Base-by-base conservation (phyloP, 1,140 invertebrate genomes). In the Cotesia vestalis region DNA sequence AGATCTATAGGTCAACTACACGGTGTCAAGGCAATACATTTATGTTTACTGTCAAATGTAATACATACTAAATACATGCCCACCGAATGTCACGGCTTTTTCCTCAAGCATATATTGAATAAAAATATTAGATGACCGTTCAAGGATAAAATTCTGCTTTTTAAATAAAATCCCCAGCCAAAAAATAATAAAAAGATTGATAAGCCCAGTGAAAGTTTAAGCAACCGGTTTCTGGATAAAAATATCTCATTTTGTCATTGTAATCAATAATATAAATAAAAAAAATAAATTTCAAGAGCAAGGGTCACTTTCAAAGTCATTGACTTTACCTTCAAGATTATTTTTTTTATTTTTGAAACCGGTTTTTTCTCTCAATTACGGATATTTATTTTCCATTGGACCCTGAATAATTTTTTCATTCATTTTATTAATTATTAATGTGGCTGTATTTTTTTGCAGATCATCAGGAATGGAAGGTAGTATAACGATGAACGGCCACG, bases 401-500 rank as follows among this genome's bases (percentile, higher is more conserved):
- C 17, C 57, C 9, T 59, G 9, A 17, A 4, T 20, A 20, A 59
- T 59, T 5, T 20, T 27, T 59, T 34, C 6, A 38, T 36, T 36
- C 3, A 38, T 12, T 3, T 36, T 62, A 59, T 11, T 20, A 20
- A 59, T 9, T 17, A 53, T 71, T 69, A 53, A 68, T 61, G 55
- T 14, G 46, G 75, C 73, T 79, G 78, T 78, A 70, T 62, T 36
- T 70, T 1, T 81, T 85, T 85, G 5, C 81, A 95, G 94, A 85
- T 93, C 92, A 4, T 89, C 90, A 27, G 93, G 92, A 57, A 91
- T 92, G 82, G 90, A 92, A 78, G 94, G 94, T 17, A 93, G 92
- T 76, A 92, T 95, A 67, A 93, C 93, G 64, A 94, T 95, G 85
- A 97, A 97, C 81, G 95, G 94, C 0, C 89, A 91, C 74, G 94